These are phyloP conservation scores for Salvelinus sp. DNA, from an alignment of 2,113 vertebrate genomes.

Conservation along the genomic window DNA sequence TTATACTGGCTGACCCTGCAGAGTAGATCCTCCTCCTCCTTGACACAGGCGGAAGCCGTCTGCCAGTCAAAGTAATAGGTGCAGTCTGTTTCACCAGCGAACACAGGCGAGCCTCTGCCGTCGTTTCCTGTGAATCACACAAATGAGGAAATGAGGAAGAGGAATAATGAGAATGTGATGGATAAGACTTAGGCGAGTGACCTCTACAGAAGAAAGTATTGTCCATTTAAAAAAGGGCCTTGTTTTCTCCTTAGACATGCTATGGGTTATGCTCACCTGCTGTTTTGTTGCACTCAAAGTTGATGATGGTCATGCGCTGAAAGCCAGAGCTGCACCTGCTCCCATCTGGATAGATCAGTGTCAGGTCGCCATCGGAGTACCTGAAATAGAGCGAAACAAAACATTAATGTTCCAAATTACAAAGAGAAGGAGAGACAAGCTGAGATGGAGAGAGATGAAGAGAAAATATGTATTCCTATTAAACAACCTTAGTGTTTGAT, in stretches of 20 bases:
- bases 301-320: conserved; percentile 94
- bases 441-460: background rate
- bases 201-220: too few relatives aligned
- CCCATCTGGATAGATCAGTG: conserved; percentile 85
- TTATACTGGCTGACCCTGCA: conserved; percentile 80
- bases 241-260: too few relatives aligned
- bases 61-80: conserved; percentile 95
- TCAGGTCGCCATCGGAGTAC: conserved; percentile 94
- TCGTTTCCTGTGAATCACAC: conserved; percentile 51
- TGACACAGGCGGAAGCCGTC: conserved; percentile 85
- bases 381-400: conserved; percentile 56
- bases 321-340: conserved; percentile 85
- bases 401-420: background rate
- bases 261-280: conserved; percentile 71
- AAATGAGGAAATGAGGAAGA: background rate
- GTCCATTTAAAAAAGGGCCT: too few relatives aligned
- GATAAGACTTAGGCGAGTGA: too few relatives aligned
- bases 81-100: conserved; percentile 87
- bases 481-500: conserved; percentile 85
- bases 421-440: background rate
- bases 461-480: background rate
- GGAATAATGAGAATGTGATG: too few relatives aligned
- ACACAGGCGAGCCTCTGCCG: conserved; percentile 82
- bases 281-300: conserved; percentile 86
- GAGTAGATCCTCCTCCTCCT: conserved; percentile 85